Evolutionary conservation across 2,113 vertebrate species (phyloP).

Genomic region (Trogon melanurus): DNA sequence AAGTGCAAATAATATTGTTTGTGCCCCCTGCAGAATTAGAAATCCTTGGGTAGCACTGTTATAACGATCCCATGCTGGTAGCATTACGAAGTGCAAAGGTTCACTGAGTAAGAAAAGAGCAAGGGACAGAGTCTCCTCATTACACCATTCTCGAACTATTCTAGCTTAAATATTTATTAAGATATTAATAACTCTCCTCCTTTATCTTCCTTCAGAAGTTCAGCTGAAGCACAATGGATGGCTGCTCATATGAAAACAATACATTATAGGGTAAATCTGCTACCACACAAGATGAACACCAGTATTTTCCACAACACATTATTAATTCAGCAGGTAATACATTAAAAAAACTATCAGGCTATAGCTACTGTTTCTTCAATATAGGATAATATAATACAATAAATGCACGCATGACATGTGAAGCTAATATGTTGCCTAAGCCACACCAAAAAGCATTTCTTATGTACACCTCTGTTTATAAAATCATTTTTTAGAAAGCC

Average conservation of each 20-base stretch:
- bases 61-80: slow-evolving; percentile 80
- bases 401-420: neutral
- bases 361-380: neutral
- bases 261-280: slow-evolving; percentile 46
- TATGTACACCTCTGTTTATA: neutral
- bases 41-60: slow-evolving; percentile 70
- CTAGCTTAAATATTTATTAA: slow-evolving; percentile 81
- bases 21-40: slow-evolving; percentile 72
- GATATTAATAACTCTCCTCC: slow-evolving; percentile 74
- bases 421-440: neutral
- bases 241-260: slow-evolving; percentile 62
- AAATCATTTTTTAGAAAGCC: neutral
- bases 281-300: slow-evolving; percentile 49
- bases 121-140: slow-evolving; percentile 72
- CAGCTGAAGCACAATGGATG: slow-evolving; percentile 32
- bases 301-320: slow-evolving; percentile 24
- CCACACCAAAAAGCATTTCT: neutral
- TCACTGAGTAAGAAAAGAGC: slow-evolving; percentile 72
- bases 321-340: slow-evolving; percentile 54
- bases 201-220: slow-evolving; percentile 69
- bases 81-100: slow-evolving; percentile 80
- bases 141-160: slow-evolving; percentile 70
- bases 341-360: slow-evolving; percentile 14
- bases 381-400: neutral
- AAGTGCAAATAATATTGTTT: slow-evolving; percentile 76